These are phyloP conservation scores for Psittacula cyanocephala DNA, from an alignment of 2,113 vertebrate genomes.

Conservation along the genomic window DNA sequence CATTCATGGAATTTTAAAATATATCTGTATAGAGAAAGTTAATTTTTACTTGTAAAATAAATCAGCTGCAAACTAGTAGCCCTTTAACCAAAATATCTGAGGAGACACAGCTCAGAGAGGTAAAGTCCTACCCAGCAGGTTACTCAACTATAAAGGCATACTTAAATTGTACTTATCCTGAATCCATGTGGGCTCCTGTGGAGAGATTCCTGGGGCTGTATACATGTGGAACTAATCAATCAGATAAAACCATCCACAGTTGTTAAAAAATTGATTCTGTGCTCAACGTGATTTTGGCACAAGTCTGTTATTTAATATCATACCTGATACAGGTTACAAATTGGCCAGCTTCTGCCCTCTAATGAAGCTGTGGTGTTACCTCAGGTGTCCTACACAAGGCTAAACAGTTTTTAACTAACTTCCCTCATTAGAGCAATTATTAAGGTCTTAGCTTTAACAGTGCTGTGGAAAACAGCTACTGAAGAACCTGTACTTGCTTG, in stretches of 20 bases:
- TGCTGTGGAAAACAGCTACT: not conserved
- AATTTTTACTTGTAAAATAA: constrained; percentile 46
- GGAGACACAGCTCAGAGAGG: constrained; percentile 18
- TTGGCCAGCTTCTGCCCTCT: not conserved
- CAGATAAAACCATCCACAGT: constrained; percentile 13
- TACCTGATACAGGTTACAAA: not conserved
- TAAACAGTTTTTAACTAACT: constrained; percentile 11
- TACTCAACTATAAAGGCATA: constrained; percentile 48
- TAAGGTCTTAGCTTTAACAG: constrained; percentile 1
- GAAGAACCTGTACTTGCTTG: constrained; percentile 3
- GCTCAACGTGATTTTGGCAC: not conserved
- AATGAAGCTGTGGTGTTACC: not conserved
- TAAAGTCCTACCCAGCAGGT: constrained; percentile 49
- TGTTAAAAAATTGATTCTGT: not conserved
- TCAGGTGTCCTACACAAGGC: not conserved
- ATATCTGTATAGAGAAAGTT: not conserved
- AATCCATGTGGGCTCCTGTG: constrained; percentile 22
- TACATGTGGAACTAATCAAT: constrained; percentile 59
- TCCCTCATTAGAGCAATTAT: not conserved
- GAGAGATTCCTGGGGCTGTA: constrained; percentile 45
- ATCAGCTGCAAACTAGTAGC: constrained; percentile 6
- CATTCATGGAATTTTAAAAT: constrained; percentile 38
- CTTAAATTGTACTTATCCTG: constrained; percentile 27
- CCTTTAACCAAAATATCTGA: constrained; percentile 27
- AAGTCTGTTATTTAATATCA: not conserved